Percentiles rank a stretch among this genome's conserved stretches.
These are phyloP conservation scores for Capitulum mitella DNA, from an alignment of 2,888 invertebrate genomes.

Conservation along the genomic window DNA sequence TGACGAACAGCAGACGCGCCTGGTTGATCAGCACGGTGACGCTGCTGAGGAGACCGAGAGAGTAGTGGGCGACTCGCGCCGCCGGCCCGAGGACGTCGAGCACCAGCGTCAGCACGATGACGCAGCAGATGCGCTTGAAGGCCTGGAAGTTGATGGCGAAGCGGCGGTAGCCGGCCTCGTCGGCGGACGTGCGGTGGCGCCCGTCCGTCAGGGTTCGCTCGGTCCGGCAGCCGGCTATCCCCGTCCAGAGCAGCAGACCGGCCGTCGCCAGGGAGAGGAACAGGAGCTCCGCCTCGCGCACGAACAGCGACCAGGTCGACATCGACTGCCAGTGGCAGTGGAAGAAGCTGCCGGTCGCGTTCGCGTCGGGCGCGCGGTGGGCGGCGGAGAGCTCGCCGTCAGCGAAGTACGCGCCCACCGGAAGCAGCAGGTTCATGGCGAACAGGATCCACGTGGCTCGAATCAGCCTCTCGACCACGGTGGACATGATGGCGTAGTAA, in stretches of 20 bases:
- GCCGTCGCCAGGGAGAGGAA: background rate
- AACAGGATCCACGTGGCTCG: too few relatives aligned
- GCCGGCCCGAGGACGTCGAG: background rate
- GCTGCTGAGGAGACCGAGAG: background rate
- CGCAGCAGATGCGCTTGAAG: background rate
- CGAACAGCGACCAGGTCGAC: background rate
- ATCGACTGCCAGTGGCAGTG: background rate
- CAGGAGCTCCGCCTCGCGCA: background rate
- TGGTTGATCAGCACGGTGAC: background rate
- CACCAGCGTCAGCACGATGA: background rate
- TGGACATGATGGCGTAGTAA: too few relatives aligned
- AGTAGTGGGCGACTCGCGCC: background rate
- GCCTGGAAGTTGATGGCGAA: background rate
- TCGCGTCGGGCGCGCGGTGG: too few relatives aligned
- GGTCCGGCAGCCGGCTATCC: background rate
- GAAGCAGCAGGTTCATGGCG: too few relatives aligned
- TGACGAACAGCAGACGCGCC: background rate
- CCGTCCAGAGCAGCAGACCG: background rate
- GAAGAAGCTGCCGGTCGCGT: too few relatives aligned
- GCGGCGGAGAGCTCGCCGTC: too few relatives aligned
- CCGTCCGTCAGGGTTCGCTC: background rate
- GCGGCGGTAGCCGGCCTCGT: background rate
- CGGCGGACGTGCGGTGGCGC: background rate
- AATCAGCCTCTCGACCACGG: too few relatives aligned
- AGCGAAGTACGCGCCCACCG: too few relatives aligned